Conservation (phyloP, 92 coral and sea anemone genomes). For the Umimayanthus kanabou region DNA sequence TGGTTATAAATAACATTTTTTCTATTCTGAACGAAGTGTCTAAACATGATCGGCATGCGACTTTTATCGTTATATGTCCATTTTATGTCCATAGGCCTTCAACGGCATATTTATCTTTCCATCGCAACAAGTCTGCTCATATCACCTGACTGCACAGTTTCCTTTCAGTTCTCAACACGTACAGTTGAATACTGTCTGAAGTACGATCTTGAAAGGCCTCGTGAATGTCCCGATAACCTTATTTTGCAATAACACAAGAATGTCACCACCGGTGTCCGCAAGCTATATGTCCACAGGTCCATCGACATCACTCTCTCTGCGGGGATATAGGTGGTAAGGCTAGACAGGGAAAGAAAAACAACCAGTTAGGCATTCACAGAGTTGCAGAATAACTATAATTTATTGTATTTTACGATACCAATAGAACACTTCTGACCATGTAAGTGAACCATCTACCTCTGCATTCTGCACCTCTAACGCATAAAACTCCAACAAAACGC, state of each 20-base stretch:
- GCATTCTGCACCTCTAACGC: too few species aligned
- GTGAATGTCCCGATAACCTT: background rate
- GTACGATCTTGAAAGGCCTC: background rate
- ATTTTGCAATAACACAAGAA: background rate
- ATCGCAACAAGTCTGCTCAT: background rate
- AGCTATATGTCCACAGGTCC: constrained; percentile 19
- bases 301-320: constrained; percentile 27
- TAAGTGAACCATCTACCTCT: too few species aligned
- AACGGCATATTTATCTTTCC: background rate
- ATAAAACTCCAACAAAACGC: too few species aligned
- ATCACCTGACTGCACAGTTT: background rate
- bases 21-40: too few species aligned
- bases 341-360: background rate
- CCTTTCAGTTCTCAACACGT: background rate
- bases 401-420: too few species aligned
- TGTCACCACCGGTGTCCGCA: background rate
- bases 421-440: too few species aligned
- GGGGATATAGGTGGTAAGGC: constrained; percentile 14
- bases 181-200: too few species aligned
- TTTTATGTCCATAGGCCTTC: too few species aligned
- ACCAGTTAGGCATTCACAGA: background rate
- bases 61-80: too few species aligned
- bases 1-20: too few species aligned
- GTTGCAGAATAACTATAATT: too few species aligned
- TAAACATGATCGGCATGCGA: too few species aligned